Base-by-base conservation (phyloP, 2,888 invertebrate genomes). In the Mellilla xanthometata region DNA sequence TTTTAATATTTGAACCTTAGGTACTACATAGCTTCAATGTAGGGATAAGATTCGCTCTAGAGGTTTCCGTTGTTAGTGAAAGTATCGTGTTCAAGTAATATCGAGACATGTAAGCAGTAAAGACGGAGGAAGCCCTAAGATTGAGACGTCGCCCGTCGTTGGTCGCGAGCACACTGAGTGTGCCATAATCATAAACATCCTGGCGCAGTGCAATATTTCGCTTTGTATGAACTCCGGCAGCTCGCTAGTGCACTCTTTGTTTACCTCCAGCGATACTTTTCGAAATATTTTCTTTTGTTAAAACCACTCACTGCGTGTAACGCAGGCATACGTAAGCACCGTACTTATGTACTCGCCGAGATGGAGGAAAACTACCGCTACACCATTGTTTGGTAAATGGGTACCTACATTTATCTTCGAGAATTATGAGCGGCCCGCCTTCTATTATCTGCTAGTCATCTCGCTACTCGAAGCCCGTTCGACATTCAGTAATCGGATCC, bases 281-380 rank as follows among this genome's bases (percentile, higher is more conserved):
- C 76, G 69, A 75, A 82, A 82, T 82, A 81, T 80, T 81, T 81
- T 76, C 87, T 82, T 85, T 88, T 87, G 87, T 87, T 81, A 60
- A 63, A 77, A 79, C 73, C 76, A 78, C 76, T 83, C 80, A 68
- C 76, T 71, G 73, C 75, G 73, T 74, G 73, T 71, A 68, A 71
- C 69, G 72, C 66, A 65, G 57, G 62, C 57, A 57, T 49, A 56
- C 51, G 54, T 58, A 65, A 60, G 49, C 55, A 42, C 55, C 46
- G 39, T 53, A 45, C 49, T 55, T 52, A 55, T 45, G 45, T 47
- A 45, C n/a, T n/a, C n/a, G 38, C 22, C n/a, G 45, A 48, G 54
- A 52, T 48, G 46, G 44, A 53, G 45, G 51, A 52, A 52, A 53
- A 48, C 35, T 45, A 48, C 42, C 41, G 43, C 35, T 39, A 40